Conservation (phyloP, 1,140 invertebrate species). For the Atopsyche davidsoni region DNA sequence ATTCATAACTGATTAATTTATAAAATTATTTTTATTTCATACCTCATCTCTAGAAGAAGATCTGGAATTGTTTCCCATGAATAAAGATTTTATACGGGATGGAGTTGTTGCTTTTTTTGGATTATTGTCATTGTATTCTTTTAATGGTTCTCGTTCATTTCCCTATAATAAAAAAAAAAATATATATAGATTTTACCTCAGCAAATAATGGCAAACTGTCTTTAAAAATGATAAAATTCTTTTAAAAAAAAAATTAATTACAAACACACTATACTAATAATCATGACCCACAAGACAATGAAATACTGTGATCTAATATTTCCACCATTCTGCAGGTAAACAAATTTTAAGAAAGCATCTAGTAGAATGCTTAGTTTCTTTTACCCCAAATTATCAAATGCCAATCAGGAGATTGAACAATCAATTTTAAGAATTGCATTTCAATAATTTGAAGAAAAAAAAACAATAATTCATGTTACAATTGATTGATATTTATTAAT, state of each 20-base stretch:
- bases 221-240: neutral
- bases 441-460: too few relatives aligned
- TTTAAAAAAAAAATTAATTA: neutral
- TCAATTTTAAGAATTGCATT: too few relatives aligned
- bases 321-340: too few relatives aligned
- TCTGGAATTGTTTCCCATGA: constrained; percentile 27
- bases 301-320: too few relatives aligned
- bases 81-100: constrained; percentile 26
- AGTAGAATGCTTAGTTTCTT: too few relatives aligned
- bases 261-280: too few relatives aligned
- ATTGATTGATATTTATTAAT: neutral
- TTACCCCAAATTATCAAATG: too few relatives aligned
- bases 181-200: constrained; percentile 7
- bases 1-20: neutral
- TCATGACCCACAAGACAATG: too few relatives aligned
- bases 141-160: constrained; percentile 35
- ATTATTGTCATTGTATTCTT: constrained; percentile 33
- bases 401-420: too few relatives aligned
- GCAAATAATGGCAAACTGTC: too few relatives aligned
- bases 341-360: too few relatives aligned
- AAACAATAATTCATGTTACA: constrained; percentile 1
- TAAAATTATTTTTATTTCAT: neutral
- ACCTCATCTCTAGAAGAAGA: constrained; percentile 22
- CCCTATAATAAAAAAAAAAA: constrained; percentile 23
- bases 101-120: constrained; percentile 32